Base-by-base conservation (phyloP, 2,797 vertebrate species). In the Chrysolophus pictus region DNA sequence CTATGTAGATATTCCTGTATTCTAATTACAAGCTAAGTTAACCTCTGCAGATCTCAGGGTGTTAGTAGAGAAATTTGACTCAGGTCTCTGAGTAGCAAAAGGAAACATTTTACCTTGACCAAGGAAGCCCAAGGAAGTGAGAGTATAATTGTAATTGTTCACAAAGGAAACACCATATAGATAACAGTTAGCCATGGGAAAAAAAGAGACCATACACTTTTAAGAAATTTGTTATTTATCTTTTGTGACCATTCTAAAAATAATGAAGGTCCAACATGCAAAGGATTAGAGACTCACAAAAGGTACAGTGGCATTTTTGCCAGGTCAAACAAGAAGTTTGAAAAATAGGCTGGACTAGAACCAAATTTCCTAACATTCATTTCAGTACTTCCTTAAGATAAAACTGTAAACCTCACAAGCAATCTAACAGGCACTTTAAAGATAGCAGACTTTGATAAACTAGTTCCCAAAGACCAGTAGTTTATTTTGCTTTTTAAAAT, bases 371-470 rank as follows among this genome's bases (percentile, higher is more conserved):
- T 68, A 59, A 68, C 60, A 72, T 47, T 58, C 29, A 76, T 72
- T 83, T 65, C 28, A 76, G 44, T 68, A 71, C 13, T 83, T 91
- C 44, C 91, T 89, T 83, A 56, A 87, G 82, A 83, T 83, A 91
- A 59, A 82, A 75, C 29, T 68, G 18, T 72, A 49, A 85, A 35
- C 22, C 60, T 18, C n/a, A n/a, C 33, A 68, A 44, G n/a, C 26
- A 89, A 80, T 8, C 2, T 76, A 49, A 39, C 18, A 33, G 56
- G 11, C 24, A 15, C 35, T 53, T 17, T 64, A 76, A 19, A 69
- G 60, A 93, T 80, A 75, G 8, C 49, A 76, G 18, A 76, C 35
- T 80, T 51, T 51, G 74, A 83, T 87, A 93, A 93, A 72, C 16
- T 56, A 46, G 51, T 73, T 84, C 60, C 39, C 88, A 80, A 72